Evolutionary conservation across 2,797 vertebrate genomes (phyloP).

Genomic region (Macropodus opercularis): DNA sequence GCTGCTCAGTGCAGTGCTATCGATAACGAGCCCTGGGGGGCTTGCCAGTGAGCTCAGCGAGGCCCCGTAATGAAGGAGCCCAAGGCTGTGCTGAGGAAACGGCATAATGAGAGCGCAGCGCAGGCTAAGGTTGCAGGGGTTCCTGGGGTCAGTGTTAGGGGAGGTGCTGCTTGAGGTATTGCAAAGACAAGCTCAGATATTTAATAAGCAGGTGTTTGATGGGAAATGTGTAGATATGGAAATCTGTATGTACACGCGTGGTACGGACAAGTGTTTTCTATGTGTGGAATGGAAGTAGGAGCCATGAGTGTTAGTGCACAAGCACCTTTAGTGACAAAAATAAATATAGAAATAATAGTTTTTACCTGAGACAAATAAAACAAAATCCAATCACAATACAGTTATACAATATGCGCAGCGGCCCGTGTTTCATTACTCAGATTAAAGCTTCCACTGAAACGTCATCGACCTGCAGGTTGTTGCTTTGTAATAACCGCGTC

Average conservation of each 20-base stretch:
- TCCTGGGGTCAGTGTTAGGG: conserved; percentile 34
- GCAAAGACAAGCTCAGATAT: conserved; percentile 5
- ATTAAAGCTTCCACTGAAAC: conserved; percentile 52
- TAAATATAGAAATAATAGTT: too few species aligned
- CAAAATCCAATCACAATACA: conserved; percentile 10
- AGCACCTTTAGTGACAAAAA: too few species aligned
- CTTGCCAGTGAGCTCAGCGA: conserved; percentile 17
- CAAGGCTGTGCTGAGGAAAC: conserved; percentile 48
- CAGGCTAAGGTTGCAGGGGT: conserved; percentile 33
- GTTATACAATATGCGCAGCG: conserved; percentile 16
- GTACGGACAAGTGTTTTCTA: background rate
- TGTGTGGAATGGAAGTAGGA: background rate
- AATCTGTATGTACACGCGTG: background rate
- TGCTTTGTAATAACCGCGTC: conserved; percentile 36
- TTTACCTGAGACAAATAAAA: background rate
- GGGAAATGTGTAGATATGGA: background rate
- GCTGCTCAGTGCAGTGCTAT: conserved; percentile 57
- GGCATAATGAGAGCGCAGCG: conserved; percentile 59
- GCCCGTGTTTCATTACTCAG: conserved; percentile 18
- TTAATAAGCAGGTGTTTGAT: conserved; percentile 17
- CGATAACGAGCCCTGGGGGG: conserved; percentile 71
- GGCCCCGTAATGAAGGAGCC: conserved; percentile 65
- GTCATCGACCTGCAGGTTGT: conserved; percentile 40
- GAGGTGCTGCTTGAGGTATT: conserved; percentile 10
- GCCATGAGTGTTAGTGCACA: too few species aligned